A percentile compares a stretch with the other conserved stretches of the same genome.
phyloP scores from a whole-genome alignment of 2,113 vertebrate species.

The Vidua macroura region DNA sequence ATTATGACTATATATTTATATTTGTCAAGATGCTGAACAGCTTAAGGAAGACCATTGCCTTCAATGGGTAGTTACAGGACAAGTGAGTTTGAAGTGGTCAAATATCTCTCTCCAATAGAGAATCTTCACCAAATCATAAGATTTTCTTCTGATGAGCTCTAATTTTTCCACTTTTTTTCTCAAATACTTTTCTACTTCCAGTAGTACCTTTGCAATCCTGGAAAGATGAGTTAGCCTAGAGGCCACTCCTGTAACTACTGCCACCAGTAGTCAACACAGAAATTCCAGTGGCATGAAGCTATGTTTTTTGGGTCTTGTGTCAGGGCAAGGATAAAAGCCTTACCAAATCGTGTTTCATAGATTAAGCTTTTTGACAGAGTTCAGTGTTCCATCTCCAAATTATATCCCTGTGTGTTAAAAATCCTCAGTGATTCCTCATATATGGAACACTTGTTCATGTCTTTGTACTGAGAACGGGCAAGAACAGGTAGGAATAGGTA shows the following conservation, averaged over 20 bases:
- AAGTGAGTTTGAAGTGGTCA: background rate
- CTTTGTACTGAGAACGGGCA: background rate
- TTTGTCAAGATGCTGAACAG: background rate
- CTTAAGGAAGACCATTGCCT: background rate
- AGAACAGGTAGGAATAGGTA: background rate
- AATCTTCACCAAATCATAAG: background rate
- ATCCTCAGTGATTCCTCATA: background rate
- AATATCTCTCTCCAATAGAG: background rate
- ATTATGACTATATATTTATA: background rate
- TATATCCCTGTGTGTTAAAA: background rate
- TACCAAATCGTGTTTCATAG: background rate
- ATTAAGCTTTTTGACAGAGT: background rate
- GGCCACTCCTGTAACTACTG: background rate
- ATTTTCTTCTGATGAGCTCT: background rate
- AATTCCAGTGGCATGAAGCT: background rate
- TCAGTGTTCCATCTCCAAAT: background rate
- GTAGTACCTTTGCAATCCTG: background rate
- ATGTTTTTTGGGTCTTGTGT: background rate
- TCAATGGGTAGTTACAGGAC: background rate
- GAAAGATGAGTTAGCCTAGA: background rate
- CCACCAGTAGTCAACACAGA: background rate
- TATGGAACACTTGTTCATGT: rapidly evolving
- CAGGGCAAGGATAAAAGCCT: background rate
- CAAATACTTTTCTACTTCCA: background rate
- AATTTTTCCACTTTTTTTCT: background rate